These are phyloP conservation scores for Rosalia funebris DNA, from an alignment of 2,888 invertebrate species.

Conservation along the genomic window DNA sequence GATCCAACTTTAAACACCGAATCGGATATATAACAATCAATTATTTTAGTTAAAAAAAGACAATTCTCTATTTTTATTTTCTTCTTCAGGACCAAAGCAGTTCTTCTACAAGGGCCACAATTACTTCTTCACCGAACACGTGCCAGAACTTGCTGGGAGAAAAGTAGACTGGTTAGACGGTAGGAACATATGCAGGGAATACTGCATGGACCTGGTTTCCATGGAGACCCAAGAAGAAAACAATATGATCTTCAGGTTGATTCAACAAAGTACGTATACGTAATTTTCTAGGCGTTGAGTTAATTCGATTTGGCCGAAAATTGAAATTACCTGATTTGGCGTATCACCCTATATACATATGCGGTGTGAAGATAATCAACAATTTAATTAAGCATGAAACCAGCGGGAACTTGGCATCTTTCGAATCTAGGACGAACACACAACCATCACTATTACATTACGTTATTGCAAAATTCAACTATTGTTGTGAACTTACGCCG, in stretches of 20 bases:
- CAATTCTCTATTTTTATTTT: too few species aligned
- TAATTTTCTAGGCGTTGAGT: too few species aligned
- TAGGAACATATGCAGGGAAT: slow-evolving; percentile 89
- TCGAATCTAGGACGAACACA: neutral
- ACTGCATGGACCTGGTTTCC: slow-evolving; percentile 93
- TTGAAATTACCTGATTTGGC: too few species aligned
- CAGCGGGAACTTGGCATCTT: neutral
- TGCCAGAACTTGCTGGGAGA: slow-evolving; percentile 79
- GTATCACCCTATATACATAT: too few species aligned
- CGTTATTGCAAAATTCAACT: neutral
- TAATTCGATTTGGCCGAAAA: too few species aligned
- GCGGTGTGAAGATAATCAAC: too few species aligned
- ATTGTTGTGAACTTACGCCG: neutral
- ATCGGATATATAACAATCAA: too few species aligned
- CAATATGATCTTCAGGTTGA: slow-evolving; percentile 87
- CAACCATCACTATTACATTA: neutral
- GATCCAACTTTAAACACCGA: too few species aligned
- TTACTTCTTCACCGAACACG: slow-evolving; percentile 88
- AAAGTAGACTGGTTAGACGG: slow-evolving; percentile 93
- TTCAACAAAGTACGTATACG: slow-evolving; percentile 78
- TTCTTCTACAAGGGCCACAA: slow-evolving; percentile 88
- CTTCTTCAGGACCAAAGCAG: slow-evolving; percentile 84
- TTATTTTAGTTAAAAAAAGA: too few species aligned
- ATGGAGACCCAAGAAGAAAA: slow-evolving; percentile 91
- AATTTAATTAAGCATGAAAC: neutral